Conservation (phyloP, 2,797 vertebrate species). For the Poecilia velifera region DNA sequence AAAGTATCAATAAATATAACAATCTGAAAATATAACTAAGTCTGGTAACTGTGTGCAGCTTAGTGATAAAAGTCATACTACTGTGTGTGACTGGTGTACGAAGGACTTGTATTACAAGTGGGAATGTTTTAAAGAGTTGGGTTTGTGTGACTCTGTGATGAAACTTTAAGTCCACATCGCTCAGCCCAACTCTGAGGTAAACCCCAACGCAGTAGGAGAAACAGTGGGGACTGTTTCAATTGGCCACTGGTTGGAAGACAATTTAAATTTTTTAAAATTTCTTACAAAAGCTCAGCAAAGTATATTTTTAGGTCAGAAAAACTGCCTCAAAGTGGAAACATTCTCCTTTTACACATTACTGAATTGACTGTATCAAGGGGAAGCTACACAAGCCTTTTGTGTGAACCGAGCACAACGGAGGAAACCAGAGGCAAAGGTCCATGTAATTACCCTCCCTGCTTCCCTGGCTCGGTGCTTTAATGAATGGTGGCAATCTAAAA, state of each 20-base stretch:
- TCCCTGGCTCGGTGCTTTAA: slow-evolving; percentile 55
- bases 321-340: not conserved
- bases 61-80: too few relatives aligned
- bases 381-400: slow-evolving; percentile 44
- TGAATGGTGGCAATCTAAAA: slow-evolving; percentile 61
- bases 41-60: too few relatives aligned
- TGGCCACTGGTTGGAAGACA: not conserved
- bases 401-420: slow-evolving; percentile 32
- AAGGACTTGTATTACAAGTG: too few relatives aligned
- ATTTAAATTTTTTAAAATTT: not conserved
- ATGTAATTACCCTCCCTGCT: slow-evolving; percentile 66
- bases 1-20: too few relatives aligned
- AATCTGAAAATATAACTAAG: too few relatives aligned
- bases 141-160: too few relatives aligned
- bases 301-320: slow-evolving; percentile 3
- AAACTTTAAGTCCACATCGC: too few relatives aligned
- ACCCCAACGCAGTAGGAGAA: not conserved
- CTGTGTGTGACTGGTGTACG: too few relatives aligned
- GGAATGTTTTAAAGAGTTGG: too few relatives aligned
- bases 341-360: slow-evolving; percentile 12
- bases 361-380: not conserved
- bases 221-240: not conserved
- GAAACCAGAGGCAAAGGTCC: slow-evolving; percentile 56
- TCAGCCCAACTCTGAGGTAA: not conserved
- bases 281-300: not conserved